Evolutionary conservation across 2,888 invertebrate species (phyloP), one percentile per base, ranked within the genome.

Genomic region (Eremobia ochroleuca): DNA sequence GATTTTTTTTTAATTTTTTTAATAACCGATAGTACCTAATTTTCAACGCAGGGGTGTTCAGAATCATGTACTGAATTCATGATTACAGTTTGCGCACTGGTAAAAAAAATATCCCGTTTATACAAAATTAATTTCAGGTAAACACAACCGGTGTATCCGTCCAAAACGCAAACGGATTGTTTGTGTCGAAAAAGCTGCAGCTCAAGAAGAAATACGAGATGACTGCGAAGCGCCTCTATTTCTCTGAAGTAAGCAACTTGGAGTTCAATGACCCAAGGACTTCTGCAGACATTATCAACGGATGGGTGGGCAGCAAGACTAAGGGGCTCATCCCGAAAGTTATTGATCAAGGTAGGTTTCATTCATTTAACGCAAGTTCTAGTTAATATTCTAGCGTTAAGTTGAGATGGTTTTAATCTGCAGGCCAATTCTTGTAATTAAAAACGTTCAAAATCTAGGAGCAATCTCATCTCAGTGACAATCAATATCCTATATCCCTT

Each of bases 281-380:
- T 13, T 94, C 97, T 0, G 95, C 97, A 0, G 85, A 92, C 4
- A 77, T 85, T 0, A 97, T 98, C 49, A 98, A 98, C 88, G 89
- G 91, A 6, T 98, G 98, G 98, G 97, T 97, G 6, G 93, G 91
- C 6, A 89, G 93, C 1, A 94, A 94, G 28, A 98, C 98, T 0
- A 94, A 95, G 31, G 97, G 97, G 18, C 92, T 97, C 13, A 97
- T 98, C 71, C 93, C 95, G 0, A 90, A 92, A 28, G 92, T 98
- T 76, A 91, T 98, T 25, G 95, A 96, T 46, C 91, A 96, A 86
- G 96, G 98, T 98, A 92, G 91, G 92, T 87, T 79, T 62, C 0
- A 55, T 1, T 65, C 0, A 62, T n/a, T 68, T 21, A 68, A 34
- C 18, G 3, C 2, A 49, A 25, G 18, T 55, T 68, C 4, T 52